Evolutionary conservation across 2,113 vertebrate genomes (phyloP), one percentile per base, ranked within the genome.

Genomic region (Talpa occidentalis): DNA sequence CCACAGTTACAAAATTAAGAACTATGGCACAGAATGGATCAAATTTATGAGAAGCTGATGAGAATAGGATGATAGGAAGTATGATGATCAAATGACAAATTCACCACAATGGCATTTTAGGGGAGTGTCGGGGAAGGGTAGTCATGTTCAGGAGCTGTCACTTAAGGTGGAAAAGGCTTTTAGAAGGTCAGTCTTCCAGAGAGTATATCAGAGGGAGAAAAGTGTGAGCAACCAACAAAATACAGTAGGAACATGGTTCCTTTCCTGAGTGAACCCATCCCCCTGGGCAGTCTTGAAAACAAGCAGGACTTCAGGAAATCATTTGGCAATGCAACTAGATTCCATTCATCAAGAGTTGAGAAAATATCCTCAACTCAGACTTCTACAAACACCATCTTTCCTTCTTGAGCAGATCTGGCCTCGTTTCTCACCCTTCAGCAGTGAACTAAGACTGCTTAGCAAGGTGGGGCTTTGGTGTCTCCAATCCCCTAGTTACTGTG

Each of bases 21-120:
- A 85, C 19, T n/a, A 30, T 11, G 7, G 47, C 19, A 74, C 54
- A 74, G 30, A 72, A 10, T 14, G 1, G 10, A 52, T 19, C 24
- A 30, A 72, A 64, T 86, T 67, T 76, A 85, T 77, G 19, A 85
- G 69, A 89, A 76, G 7, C 5, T 72, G 22, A 6, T 86, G 60
- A 81, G 22, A 77, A 37, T 30, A 44, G 2, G 6, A 8, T 64
- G 52, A 78, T 47, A 86, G 35, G n/a, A 35, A 70, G 22, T n/a
- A 59, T 28, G 32, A 69, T 56, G 21, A 79, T 37, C 42, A 72
- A 76, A 80, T 81, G 52, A 69, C 35, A 54, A 59, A 82, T 30
- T 59, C 17, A 60, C 60, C 44, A 9, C 59, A 85, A 3, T 54
- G 30, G 17, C 5, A 32, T 66, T 52, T 69, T 22, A 64, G 10